These are phyloP conservation scores for Lasius fuliginosus DNA, from an alignment of 2,888 invertebrate species.

Conservation along the genomic window DNA sequence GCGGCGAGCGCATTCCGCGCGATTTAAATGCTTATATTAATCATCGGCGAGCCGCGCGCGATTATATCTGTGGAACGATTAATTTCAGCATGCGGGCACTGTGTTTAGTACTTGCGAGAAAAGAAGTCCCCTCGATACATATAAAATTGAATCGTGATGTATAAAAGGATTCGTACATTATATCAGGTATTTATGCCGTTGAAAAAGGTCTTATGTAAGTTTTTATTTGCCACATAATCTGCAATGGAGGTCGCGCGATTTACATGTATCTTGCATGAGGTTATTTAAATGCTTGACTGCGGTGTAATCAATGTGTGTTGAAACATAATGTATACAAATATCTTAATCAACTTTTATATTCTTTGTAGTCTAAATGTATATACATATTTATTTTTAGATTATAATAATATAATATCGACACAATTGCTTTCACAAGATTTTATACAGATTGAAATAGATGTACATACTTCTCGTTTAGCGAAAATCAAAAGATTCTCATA, in stretches of 20 bases:
- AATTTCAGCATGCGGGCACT: constrained; percentile 19
- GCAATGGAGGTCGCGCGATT: not conserved
- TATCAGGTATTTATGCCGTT: not conserved
- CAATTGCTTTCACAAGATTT: not conserved
- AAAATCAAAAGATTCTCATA: constrained; percentile 12
- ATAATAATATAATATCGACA: not conserved
- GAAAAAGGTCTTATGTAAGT: constrained; percentile 23
- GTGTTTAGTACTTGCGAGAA: constrained; percentile 7
- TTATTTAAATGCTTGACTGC: constrained; percentile 27
- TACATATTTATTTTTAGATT: not conserved
- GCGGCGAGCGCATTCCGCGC: constrained; percentile 36
- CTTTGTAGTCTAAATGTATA: not conserved
- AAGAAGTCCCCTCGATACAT: not conserved
- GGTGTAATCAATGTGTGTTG: not conserved
- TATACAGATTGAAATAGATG: not conserved
- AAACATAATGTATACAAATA: not conserved
- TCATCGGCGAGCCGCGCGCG: constrained; percentile 26
- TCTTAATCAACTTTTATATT: not conserved
- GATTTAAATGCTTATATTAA: constrained; percentile 40
- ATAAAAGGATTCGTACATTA: not conserved
- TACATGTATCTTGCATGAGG: not conserved
- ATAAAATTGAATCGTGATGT: not conserved
- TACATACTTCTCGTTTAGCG: not conserved
- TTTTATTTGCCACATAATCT: constrained; percentile 10
- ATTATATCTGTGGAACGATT: constrained; percentile 27